Conservation (phyloP, 2,113 vertebrate genomes). For the Excalfactoria chinensis region DNA sequence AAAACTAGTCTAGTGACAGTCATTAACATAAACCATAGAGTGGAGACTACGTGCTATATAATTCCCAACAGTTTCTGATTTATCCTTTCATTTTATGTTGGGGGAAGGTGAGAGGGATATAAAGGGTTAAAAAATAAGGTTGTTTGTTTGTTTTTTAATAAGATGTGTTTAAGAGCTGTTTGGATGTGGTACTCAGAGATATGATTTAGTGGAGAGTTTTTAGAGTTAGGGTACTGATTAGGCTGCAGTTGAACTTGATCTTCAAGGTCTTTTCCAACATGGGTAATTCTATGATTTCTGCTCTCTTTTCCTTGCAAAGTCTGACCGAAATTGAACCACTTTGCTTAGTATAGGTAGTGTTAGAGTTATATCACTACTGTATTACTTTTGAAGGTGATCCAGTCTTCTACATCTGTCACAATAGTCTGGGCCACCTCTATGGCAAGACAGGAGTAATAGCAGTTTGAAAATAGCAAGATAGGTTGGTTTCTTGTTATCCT, state of each 20-base stretch:
- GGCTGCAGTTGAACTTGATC: too few species aligned
- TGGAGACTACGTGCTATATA: not conserved
- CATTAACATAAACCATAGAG: not conserved
- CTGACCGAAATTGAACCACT: not conserved
- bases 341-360: not conserved
- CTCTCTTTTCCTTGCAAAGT: fast-evolving
- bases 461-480: not conserved
- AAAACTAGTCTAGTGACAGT: not conserved
- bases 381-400: fast-evolving
- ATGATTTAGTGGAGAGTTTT: too few species aligned
- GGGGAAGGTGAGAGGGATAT: not conserved
- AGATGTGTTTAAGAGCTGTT: too few species aligned
- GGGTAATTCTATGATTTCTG: too few species aligned
- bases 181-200: too few species aligned
- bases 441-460: not conserved
- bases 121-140: not conserved
- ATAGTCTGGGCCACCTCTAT: not conserved
- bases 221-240: too few species aligned
- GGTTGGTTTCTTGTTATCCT: not conserved
- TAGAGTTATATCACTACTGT: not conserved
- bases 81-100: not conserved
- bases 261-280: too few species aligned
- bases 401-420: not conserved
- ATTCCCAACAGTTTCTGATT: not conserved
- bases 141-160: too few species aligned